Evolutionary conservation across 2,797 vertebrate species (phyloP), one percentile per base, ranked within the genome.

Genomic region (Tapirus indicus): DNA sequence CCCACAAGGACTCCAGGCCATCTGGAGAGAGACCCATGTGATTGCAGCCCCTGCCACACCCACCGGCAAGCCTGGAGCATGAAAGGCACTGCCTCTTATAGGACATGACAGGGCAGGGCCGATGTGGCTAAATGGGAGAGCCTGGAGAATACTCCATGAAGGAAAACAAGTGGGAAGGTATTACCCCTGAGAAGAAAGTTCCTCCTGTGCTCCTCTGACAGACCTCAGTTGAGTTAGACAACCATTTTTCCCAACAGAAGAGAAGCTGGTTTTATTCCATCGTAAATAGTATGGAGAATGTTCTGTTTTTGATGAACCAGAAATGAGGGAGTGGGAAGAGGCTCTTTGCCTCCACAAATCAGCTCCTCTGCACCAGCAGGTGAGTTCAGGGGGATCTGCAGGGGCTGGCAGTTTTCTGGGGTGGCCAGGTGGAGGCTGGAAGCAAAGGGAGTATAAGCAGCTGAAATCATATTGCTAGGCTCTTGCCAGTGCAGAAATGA

Each of bases 21-120:
- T 7, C 38, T 11, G 52, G 64, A 69, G 35, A 85, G 62, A 84
- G n/a, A 3, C 6, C 52, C 35, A 20, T 16, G 72, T 86, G 56
- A 29, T 2, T 41, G 7, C 6, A 25, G 32, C 6, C 6, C 6
- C 2, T 9, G 16, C 13, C 23, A 11, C 52, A 27, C 18, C 32
- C 18, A 0, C 6, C 0, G 0, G 13, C 5, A 7, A 2, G 1
- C 0, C 62, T 78, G 71, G 54, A 35, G 64, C 18, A 10, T 0
- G 5, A 5, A 12, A 23, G 13, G 27, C 23, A 7, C 35, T 29
- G 16, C 21, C n/a, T 18, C 7, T 0, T 14, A 0, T 1, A 3
- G 17, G 23, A 13, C 52, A 2, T 25, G 38, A 2, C 13, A 20
- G n/a, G 56, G 88, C 7, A 10, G 20, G 10, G 29, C 11, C 0